Conservation (phyloP, 2,113 vertebrate species). For the Emydocephalus ijimae region DNA sequence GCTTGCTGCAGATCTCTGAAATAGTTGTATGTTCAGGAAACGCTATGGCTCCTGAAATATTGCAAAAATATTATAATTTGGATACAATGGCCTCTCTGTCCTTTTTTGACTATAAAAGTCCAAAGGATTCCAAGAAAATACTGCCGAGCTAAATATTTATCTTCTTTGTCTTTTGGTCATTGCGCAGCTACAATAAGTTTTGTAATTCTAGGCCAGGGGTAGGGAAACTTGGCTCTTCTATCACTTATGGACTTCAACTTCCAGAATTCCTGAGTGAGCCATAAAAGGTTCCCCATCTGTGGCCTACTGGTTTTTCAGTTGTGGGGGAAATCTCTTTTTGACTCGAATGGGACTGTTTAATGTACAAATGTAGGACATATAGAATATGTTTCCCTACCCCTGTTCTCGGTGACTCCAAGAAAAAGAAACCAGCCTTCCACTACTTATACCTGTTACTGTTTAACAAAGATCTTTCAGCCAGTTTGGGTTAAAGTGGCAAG, state of each 20-base stretch:
- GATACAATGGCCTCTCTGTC: no score
- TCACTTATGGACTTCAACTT: no score
- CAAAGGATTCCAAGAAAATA: not conserved
- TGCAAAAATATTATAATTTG: not conserved
- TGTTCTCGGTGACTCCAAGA: no score
- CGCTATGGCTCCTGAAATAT: not conserved
- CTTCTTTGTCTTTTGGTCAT: not conserved
- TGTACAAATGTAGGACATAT: no score
- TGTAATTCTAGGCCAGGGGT: not conserved
- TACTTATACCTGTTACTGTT: not conserved
- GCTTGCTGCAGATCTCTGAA: not conserved
- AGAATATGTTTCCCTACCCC: no score
- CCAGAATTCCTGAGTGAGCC: no score
- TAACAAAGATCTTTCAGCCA: not conserved
- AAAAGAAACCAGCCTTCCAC: not conserved
- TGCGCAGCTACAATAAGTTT: not conserved
- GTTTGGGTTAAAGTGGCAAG: not conserved
- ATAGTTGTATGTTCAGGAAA: not conserved
- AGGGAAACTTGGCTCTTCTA: no score
- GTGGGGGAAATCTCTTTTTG: no score
- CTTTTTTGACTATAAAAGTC: not conserved
- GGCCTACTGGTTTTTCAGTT: no score
- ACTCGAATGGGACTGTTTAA: no score
- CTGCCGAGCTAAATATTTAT: not conserved
- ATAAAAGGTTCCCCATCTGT: no score